Conservation (phyloP, 2,113 vertebrate genomes). For the Climacteris rufus region DNA sequence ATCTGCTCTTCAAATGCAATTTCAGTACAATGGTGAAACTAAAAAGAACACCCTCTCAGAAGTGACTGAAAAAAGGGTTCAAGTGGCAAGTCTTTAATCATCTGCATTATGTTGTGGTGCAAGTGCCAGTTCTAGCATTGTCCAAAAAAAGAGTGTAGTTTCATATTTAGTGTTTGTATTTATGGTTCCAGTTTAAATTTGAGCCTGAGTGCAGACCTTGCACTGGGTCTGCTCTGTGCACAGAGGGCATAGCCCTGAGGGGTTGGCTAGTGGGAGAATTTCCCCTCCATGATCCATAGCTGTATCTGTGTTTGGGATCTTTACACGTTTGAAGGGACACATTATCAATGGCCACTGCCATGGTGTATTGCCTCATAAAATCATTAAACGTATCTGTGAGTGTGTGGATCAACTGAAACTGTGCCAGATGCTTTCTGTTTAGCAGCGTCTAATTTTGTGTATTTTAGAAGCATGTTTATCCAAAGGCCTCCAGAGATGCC, state of each 20-base stretch:
- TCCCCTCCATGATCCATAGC: fast-evolving
- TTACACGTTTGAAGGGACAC: not conserved
- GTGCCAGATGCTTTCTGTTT: not conserved
- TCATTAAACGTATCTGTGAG: not conserved
- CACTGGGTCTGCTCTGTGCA: not conserved
- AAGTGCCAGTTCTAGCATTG: not conserved
- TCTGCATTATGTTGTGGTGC: not conserved
- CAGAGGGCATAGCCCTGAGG: not conserved
- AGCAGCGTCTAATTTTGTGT: not conserved
- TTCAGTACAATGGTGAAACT: not conserved
- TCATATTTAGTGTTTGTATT: not conserved
- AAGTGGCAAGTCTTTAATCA: not conserved
- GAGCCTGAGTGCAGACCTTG: not conserved
- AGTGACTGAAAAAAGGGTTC: not conserved
- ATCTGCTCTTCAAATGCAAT: not conserved
- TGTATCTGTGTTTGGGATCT: not conserved
- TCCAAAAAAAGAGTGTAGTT: not conserved
- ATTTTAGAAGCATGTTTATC: not conserved
- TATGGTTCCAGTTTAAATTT: not conserved
- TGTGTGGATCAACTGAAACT: not conserved
- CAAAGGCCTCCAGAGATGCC: not conserved
- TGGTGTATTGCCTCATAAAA: not conserved
- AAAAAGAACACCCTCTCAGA: not conserved
- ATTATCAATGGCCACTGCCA: not conserved
- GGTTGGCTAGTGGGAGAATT: not conserved